Percentiles rank a stretch among this genome's conserved stretches.
Conservation (phyloP, 2,113 vertebrate genomes). For the Mormoops blainvillei region DNA sequence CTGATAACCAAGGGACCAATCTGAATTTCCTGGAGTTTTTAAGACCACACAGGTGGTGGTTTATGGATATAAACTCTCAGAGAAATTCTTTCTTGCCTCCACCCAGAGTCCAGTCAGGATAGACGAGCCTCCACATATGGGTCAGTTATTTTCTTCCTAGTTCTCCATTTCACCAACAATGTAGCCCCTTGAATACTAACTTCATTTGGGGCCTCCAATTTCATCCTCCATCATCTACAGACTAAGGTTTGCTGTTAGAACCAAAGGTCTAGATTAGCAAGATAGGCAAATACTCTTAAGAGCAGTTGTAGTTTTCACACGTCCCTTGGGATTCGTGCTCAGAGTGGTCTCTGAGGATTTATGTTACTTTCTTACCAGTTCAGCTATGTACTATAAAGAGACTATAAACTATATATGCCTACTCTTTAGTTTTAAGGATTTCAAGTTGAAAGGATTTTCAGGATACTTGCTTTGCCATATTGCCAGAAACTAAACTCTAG, state of each 20-base stretch:
- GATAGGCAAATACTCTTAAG: background rate
- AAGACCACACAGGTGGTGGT: background rate
- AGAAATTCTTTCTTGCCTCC: background rate
- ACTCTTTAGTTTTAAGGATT: background rate
- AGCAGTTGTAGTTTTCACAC: background rate
- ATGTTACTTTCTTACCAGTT: background rate
- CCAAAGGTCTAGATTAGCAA: background rate
- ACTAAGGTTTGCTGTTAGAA: background rate
- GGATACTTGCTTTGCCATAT: background rate
- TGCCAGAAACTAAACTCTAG: background rate
- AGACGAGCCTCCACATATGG: background rate
- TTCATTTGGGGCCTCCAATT: background rate
- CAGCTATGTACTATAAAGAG: background rate
- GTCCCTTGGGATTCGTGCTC: background rate
- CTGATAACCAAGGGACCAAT: background rate
- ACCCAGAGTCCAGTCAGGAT: background rate
- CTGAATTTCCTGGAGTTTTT: background rate
- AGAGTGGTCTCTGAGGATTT: background rate
- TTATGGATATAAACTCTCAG: background rate
- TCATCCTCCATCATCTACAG: background rate
- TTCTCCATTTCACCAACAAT: background rate
- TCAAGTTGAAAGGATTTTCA: background rate
- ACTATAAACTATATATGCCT: background rate
- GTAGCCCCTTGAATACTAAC: background rate
- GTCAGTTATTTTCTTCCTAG: background rate